A percentile compares a stretch with the other conserved stretches of the same genome.
These are phyloP conservation scores for Leptosomus discolor DNA, from an alignment of 2,113 vertebrate genomes.

Conservation along the genomic window DNA sequence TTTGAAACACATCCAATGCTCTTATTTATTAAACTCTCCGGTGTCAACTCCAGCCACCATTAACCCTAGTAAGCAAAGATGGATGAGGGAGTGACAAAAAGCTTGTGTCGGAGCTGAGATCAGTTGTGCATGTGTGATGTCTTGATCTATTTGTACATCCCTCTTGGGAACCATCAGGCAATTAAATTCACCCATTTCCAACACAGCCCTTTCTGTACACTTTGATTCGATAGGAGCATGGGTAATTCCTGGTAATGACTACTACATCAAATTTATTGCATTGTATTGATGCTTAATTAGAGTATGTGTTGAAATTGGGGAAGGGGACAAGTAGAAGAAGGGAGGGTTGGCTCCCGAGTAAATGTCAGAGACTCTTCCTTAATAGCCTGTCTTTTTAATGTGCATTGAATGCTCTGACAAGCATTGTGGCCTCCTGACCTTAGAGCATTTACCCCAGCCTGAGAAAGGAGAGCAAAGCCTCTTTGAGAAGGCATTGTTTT, in stretches of 20 bases:
- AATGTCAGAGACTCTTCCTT: constrained; percentile 66
- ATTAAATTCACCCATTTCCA: constrained; percentile 73
- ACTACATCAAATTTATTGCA: constrained; percentile 74
- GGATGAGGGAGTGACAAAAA: constrained; percentile 65
- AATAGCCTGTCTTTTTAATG: constrained; percentile 71
- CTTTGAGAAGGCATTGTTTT: constrained; percentile 38
- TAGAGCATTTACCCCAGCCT: constrained; percentile 53
- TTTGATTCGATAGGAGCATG: constrained; percentile 70
- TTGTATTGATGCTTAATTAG: constrained; percentile 78
- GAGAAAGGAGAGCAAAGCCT: constrained; percentile 13
- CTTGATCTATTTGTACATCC: constrained; percentile 76
- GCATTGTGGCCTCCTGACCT: constrained; percentile 58
- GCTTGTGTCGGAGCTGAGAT: constrained; percentile 45
- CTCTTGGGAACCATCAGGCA: constrained; percentile 69
- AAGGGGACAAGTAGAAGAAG: constrained; percentile 23
- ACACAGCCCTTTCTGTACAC: constrained; percentile 43
- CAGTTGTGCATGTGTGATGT: constrained; percentile 57
- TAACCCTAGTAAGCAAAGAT: constrained; percentile 67
- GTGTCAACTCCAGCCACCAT: constrained; percentile 1
- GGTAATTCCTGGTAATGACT: constrained; percentile 75
- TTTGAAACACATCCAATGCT: constrained; percentile 36
- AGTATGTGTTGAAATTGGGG: constrained; percentile 63
- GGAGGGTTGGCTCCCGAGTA: constrained; percentile 37
- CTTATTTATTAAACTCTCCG: constrained; percentile 59
- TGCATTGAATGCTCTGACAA: constrained; percentile 49